phyloP scores from a whole-genome alignment of 1,140 invertebrate genomes.

The Drosophila mojavensis region DNA sequence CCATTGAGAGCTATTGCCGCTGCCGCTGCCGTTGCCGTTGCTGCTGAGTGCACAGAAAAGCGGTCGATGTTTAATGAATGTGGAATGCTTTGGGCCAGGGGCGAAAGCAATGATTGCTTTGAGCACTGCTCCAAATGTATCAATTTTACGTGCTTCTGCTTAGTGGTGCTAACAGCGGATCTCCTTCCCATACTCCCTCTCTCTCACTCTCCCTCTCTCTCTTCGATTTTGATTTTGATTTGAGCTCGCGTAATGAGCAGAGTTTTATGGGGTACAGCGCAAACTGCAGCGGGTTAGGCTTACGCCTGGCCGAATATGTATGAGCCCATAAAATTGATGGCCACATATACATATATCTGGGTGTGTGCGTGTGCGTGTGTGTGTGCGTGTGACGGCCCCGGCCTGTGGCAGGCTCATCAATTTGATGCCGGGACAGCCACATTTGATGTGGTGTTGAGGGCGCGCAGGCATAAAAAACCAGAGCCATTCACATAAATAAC shows the following conservation, averaged over 20 bases:
- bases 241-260: constrained; percentile 66
- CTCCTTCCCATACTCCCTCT: background rate
- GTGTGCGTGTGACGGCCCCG: constrained; percentile 44
- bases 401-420: constrained; percentile 68
- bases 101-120: constrained; percentile 34
- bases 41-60: constrained; percentile 61
- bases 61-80: constrained; percentile 73
- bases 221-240: constrained; percentile 70
- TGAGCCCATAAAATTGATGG: constrained; percentile 75
- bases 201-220: too few species aligned
- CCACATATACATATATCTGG: background rate
- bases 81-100: constrained; percentile 43
- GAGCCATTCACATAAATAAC: constrained; percentile 68
- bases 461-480: constrained; percentile 61
- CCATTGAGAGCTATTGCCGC: constrained; percentile 4
- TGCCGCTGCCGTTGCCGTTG: background rate
- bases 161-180: constrained; percentile 53
- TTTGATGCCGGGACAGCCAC: constrained; percentile 66
- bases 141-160: constrained; percentile 71
- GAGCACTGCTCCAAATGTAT: constrained; percentile 63
- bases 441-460: constrained; percentile 73
- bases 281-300: constrained; percentile 45
- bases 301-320: constrained; percentile 45
- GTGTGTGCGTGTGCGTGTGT: constrained; percentile 28
- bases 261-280: constrained; percentile 58